Evolutionary conservation across 2,113 vertebrate species (phyloP).

Genomic region (Campylomormyrus numenius): DNA sequence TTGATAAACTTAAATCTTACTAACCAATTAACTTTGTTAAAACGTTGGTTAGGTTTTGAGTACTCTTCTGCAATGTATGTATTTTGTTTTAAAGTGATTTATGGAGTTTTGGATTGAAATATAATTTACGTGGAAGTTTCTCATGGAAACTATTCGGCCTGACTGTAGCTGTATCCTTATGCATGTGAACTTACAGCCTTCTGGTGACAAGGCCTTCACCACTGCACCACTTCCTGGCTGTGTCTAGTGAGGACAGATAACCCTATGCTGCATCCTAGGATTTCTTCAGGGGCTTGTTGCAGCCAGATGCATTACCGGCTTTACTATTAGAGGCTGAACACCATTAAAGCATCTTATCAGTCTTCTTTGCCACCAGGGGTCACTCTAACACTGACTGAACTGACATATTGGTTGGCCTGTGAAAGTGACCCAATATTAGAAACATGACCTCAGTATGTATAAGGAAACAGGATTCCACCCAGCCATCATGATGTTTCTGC

Average conservation of each 20-base stretch:
- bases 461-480: neutral
- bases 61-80: neutral
- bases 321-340: neutral
- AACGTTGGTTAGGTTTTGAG: neutral
- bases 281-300: neutral
- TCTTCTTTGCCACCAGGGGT: conserved; percentile 6
- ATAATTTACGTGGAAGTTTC: neutral
- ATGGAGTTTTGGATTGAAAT: neutral
- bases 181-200: neutral
- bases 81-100: neutral
- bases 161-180: neutral
- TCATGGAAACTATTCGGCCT: neutral
- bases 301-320: neutral
- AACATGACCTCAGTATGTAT: neutral
- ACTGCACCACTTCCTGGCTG: neutral
- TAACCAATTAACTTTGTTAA: neutral
- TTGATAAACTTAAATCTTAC: neutral
- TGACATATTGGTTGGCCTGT: neutral
- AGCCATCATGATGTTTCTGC: neutral
- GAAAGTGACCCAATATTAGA: neutral
- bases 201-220: neutral
- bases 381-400: neutral
- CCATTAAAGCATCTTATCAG: neutral
- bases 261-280: neutral
- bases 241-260: neutral